Conservation (phyloP, 2,888 invertebrate genomes). For the Cephus sareptanus region DNA sequence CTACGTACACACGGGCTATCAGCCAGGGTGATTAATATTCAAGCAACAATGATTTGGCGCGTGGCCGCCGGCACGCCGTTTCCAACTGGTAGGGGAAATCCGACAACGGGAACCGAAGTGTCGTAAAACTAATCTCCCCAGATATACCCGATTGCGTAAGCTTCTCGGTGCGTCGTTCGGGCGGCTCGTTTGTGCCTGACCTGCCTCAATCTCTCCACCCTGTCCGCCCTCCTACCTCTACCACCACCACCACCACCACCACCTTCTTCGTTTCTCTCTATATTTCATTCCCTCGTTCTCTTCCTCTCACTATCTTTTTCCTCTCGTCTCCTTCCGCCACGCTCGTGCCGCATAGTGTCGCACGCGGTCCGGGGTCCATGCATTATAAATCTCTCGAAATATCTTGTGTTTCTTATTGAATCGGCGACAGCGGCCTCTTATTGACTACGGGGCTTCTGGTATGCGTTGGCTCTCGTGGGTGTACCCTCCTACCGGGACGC, state of each 20-base stretch:
- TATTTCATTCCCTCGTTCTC: conserved; percentile 16
- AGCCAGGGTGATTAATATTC: conserved; percentile 11
- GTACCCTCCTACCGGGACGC: neutral
- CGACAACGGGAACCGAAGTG: conserved; percentile 36
- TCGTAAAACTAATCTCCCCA: conserved; percentile 44
- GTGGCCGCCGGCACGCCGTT: conserved; percentile 29
- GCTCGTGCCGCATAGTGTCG: neutral
- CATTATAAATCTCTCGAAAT: conserved; percentile 51
- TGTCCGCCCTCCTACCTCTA: conserved; percentile 9
- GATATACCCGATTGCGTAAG: conserved; percentile 43
- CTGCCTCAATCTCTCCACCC: conserved; percentile 38
- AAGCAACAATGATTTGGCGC: conserved; percentile 16
- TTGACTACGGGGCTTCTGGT: neutral
- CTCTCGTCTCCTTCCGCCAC: conserved; percentile 10
- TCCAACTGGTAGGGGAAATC: conserved; percentile 7
- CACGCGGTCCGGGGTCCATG: conserved; percentile 34
- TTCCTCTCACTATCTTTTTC: conserved; percentile 5
- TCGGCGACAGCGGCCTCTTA: conserved; percentile 17
- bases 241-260: conserved; percentile 13
- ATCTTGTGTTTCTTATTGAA: conserved; percentile 43
- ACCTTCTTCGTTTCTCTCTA: conserved; percentile 18
- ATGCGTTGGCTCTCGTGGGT: neutral
- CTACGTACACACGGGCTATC: neutral
- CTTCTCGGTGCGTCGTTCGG: conserved; percentile 21
- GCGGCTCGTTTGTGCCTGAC: conserved; percentile 35